Evolutionary conservation across 2,888 invertebrate species (phyloP), one percentile per base, ranked within the genome.

Genomic region (Archips xylosteana): DNA sequence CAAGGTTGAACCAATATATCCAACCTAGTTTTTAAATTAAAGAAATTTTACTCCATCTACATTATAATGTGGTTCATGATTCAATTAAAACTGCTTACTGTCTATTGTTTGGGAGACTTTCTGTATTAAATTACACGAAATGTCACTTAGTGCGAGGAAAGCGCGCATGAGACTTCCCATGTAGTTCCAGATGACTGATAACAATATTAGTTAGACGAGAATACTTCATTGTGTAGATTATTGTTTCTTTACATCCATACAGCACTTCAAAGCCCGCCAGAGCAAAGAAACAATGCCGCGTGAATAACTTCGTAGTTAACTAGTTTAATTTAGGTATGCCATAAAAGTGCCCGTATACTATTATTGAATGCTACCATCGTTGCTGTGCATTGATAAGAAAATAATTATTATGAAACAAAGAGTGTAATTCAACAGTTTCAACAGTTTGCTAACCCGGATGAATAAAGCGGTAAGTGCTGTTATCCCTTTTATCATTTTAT

Each of bases 11-110:
- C 23, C 54, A 23, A 54, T 32, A n/a, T 32, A 15, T 6, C 45
- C 45, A 45, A 45, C 45, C 62, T 63, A 32, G 36, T 42, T 57
- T 34, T 4, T 3, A 9, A 57, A 15, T 49, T 36, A 12, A 62
- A 62, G 70, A 39, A 39, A 71, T 15, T 34, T 39, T 3, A 39
- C 39, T 3, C 66, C 12, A 47, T 62, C 49, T 71, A 42, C 23
- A 69, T 39, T 45, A 63, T 32, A 57, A 62, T 39, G 57, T 42
- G 51, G 42, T 70, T 70, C 70, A 70, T 51, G 51, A 32, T 78
- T 76, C 69, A 71, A 80, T 71, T 79, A 76, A 70, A 34, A 32
- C 54, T 65, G 61, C 42, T 74, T 47, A 57, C 47, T 39, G 60
- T 32, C 54, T 65, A 74, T 74, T 74, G 64, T 74, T 73, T 61